phyloP scores from a whole-genome alignment of 2,797 vertebrate genomes.

The Enteromius trimaculatus region DNA sequence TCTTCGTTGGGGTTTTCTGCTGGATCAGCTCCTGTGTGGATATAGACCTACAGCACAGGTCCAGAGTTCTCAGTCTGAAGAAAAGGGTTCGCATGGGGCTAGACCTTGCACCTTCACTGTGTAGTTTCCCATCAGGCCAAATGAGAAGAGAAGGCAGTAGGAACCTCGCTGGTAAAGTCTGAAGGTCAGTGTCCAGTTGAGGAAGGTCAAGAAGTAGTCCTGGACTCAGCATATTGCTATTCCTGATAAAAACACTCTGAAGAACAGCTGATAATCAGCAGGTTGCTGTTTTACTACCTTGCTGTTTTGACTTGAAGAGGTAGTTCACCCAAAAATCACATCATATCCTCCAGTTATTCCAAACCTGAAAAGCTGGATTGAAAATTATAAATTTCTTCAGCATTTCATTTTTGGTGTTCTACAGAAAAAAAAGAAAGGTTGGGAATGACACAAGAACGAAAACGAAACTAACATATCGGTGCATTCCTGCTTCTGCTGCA shows the following conservation, averaged over 20 bases:
- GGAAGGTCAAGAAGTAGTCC: conserved; percentile 34
- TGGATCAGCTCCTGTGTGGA: conserved; percentile 54
- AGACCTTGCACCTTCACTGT: conserved; percentile 8
- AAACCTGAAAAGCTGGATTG: background rate
- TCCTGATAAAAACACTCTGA: conserved; percentile 2
- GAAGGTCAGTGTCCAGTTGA: background rate
- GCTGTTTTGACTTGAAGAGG: background rate
- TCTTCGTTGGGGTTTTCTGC: conserved; percentile 64
- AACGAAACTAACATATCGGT: background rate
- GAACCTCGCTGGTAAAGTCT: background rate
- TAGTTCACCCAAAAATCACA: background rate
- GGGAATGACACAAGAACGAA: background rate
- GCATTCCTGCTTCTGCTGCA: background rate
- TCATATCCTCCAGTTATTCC: background rate
- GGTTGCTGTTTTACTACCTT: background rate
- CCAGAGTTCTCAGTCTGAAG: conserved; percentile 4
- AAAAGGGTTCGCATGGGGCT: conserved; percentile 5
- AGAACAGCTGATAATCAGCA: conserved; percentile 6
- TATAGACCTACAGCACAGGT: conserved; percentile 41
- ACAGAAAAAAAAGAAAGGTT: background rate
- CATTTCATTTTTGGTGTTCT: background rate
- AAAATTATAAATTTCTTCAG: background rate
- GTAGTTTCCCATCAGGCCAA: conserved; percentile 18
- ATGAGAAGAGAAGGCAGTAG: conserved; percentile 5
- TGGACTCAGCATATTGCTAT: conserved; percentile 3